Conservation (phyloP, 2,888 invertebrate genomes). For the Euplagia quadripunctaria region DNA sequence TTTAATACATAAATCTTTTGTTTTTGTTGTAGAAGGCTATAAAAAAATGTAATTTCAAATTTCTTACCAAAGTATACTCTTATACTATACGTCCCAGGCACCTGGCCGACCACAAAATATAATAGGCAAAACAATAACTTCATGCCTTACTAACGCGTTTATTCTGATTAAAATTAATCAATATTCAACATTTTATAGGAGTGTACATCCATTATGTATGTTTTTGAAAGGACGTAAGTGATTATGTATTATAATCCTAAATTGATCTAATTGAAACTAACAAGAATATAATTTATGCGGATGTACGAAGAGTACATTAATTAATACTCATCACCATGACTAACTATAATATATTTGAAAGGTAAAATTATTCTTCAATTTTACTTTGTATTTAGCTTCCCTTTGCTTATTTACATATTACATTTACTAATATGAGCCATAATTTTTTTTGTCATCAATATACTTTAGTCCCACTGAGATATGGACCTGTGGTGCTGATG, state of each 20-base stretch:
- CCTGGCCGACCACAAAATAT: not conserved
- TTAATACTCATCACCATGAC: not conserved
- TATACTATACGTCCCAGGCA: not conserved
- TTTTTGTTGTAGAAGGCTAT: too few species aligned
- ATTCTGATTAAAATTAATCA: not conserved
- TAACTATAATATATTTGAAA: not conserved
- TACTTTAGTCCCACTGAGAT: too few species aligned
- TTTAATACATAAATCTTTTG: too few species aligned
- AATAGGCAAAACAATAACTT: not conserved
- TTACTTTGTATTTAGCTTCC: too few species aligned
- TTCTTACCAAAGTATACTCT: not conserved
- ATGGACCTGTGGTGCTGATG: too few species aligned
- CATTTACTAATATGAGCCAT: too few species aligned
- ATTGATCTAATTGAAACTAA: not conserved
- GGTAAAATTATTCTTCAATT: too few species aligned
- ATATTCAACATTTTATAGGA: not conserved
- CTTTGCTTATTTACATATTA: too few species aligned
- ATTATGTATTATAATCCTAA: not conserved
- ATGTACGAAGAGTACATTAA: too few species aligned
- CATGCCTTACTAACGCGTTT: not conserved
- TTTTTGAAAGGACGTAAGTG: not conserved
- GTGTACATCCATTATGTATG: not conserved
- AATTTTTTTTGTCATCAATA: too few species aligned
- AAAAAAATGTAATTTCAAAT: not conserved
- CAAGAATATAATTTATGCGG: not conserved